A percentile compares a stretch with the other conserved stretches of the same genome.
These are phyloP conservation scores for Epinotia brunnichana DNA, from an alignment of 2,888 invertebrate species.

Conservation along the genomic window DNA sequence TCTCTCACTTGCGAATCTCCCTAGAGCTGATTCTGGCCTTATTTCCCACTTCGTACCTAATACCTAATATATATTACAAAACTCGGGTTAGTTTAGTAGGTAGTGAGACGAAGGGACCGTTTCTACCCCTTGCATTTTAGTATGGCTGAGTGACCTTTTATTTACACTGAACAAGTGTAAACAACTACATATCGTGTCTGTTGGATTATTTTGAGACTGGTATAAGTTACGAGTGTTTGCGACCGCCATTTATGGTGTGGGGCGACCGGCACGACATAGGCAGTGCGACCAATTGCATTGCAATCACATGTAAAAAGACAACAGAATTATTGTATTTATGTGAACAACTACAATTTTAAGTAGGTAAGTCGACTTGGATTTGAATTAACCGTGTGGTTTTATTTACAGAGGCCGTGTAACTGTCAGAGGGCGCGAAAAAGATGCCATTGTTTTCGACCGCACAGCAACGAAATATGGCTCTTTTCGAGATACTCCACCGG, in stretches of 20 bases:
- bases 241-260: no score
- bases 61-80: no score
- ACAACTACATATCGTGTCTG: neutral
- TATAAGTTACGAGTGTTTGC: neutral
- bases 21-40: no score
- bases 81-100: no score
- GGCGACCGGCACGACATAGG: neutral
- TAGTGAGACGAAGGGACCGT: no score
- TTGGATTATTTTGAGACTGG: neutral
- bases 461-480: constrained; percentile 97
- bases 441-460: constrained; percentile 95
- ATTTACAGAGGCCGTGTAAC: constrained; percentile 94
- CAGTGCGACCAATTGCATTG: neutral
- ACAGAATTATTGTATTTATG: no score
- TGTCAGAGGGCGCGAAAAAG: constrained; percentile 95
- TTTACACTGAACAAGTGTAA: constrained; percentile 3
- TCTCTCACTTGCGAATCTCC: no score
- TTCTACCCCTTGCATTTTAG: neutral
- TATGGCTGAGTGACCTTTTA: neutral
- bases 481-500: constrained; percentile 98
- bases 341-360: neutral
- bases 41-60: no score
- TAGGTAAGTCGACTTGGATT: neutral
- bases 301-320: no score
- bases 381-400: constrained; percentile 48